Base-by-base conservation (phyloP, 2,113 vertebrate species). In the Piaya cayana region DNA sequence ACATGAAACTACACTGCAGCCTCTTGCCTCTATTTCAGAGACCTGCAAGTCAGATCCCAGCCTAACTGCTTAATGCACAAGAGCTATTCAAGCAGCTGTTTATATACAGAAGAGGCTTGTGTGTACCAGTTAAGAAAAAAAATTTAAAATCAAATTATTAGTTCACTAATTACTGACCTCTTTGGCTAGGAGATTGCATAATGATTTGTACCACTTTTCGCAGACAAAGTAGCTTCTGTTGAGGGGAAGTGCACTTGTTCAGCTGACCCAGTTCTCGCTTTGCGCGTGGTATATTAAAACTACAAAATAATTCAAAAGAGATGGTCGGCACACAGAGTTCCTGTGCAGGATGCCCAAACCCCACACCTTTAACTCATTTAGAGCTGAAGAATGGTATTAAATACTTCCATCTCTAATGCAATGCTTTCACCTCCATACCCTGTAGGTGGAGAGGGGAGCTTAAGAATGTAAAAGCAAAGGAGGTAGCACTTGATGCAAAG, bases 141-240 rank as follows among this genome's bases (percentile, higher is more conserved):
- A 20, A 9, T 55, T 67, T 8, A 47, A 62, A 60, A 56, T 17
- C 15, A 13, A 72, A 26, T 43, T 25, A 67, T 20, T 49, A 50
- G 27, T 21, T 68, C 12, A 42, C 22, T 75, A 29, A 20, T 82
- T 91, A 98, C 98, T 63, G 47, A 99, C 99, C 99, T 97, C 98
- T 98, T 95, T 98, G 98, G 96, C 98, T 98, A 18, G 98, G 98
- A 21, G 98, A 98, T 78, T 99, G 99, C 59, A 99, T 99, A 62
- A 99, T 98, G 6, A 98, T 98, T 96, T 99, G 98, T 6, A 98
- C 97, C 77, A 99, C 99, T 96, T 98, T 98, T 30, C 98, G 96
- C 58, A 99, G 97, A 87, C 99, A 99, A 18, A 99, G 97, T 75
- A 99, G 96, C 93, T 99, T 99, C 98, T 99, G 99, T 85, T 99